A percentile compares a stretch with the other conserved stretches of the same genome.
phyloP scores from a whole-genome alignment of 2,888 invertebrate species.

The Boloria euphrosyne region DNA sequence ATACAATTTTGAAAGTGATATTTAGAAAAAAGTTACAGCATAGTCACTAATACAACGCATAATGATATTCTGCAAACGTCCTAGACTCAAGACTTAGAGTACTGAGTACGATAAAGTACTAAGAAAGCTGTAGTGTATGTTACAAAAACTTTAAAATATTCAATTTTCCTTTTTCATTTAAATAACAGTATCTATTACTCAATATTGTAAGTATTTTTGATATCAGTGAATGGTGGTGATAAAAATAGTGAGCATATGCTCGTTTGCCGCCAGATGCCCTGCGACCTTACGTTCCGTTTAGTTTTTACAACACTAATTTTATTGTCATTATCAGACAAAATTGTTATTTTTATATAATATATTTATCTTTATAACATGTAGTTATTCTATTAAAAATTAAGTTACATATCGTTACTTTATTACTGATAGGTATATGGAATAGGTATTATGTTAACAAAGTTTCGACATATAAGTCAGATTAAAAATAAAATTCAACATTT shows the following conservation, averaged over 20 bases:
- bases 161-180: neutral
- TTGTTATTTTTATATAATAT: neutral
- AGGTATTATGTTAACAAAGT: no score
- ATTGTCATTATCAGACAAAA: slow-evolving; percentile 1
- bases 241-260: slow-evolving; percentile 76
- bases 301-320: slow-evolving; percentile 22
- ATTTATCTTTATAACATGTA: no score
- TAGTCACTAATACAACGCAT: slow-evolving; percentile 14
- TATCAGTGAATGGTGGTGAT: slow-evolving; percentile 71
- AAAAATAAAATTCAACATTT: no score
- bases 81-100: slow-evolving; percentile 19
- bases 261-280: slow-evolving; percentile 75
- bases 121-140: no score
- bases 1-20: no score
- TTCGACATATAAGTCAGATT: no score
- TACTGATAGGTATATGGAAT: no score
- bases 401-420: no score
- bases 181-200: neutral
- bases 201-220: slow-evolving; percentile 36
- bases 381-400: no score
- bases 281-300: slow-evolving; percentile 67
- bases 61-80: slow-evolving; percentile 25
- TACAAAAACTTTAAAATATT: no score
- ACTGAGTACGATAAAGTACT: slow-evolving; percentile 2
- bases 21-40: slow-evolving; percentile 21